Evolutionary conservation across 2,888 invertebrate species (phyloP), one percentile per base, ranked within the genome.

Genomic region (Hesperia comma): DNA sequence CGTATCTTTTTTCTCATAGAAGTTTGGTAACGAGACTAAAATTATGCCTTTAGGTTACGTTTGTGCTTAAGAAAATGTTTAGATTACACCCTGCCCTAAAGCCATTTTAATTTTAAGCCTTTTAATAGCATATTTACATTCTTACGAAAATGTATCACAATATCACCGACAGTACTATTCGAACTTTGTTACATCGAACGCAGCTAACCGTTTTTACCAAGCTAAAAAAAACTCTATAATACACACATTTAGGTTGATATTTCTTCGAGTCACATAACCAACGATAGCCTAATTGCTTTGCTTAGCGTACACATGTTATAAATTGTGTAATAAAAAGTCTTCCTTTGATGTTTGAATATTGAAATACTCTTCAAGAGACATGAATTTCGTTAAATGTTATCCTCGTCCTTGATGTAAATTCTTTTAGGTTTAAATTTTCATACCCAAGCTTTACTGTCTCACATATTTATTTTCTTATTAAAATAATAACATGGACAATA

Each of bases 271-370:
- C 33, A 0, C 33, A 6, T 7, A n/a, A 4, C 12, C 32, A 17
- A n/a, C n/a, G 43, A 60, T 37, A 54, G 26, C 67, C 37, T 58
- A 68, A 69, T 70, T 67, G 63, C 66, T 64, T 49, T 56, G 49
- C 70, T 61, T 68, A 54, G 63, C 26, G 56, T 69, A 68, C 67
- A 64, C 62, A 61, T 61, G 67, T 67, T 69, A 67, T 70, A 69
- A 68, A 67, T 70, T 58, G 55, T 43, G 69, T 70, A 69, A 70
- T 72, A 72, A 72, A 71, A 72, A 72, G 67, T 70, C 64, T 69
- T 68, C 63, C 71, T 70, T 70, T 73, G 69, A 72, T 68, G 64
- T 71, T 69, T 69, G 46, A 41, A 64, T 67, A 57, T 51, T 58
- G 49, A 55, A 49, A 21, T 64, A 53, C 41, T 64, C 51, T 57